Evolutionary conservation across 1,140 invertebrate species (phyloP).

Genomic region (Portunus trituberculatus): DNA sequence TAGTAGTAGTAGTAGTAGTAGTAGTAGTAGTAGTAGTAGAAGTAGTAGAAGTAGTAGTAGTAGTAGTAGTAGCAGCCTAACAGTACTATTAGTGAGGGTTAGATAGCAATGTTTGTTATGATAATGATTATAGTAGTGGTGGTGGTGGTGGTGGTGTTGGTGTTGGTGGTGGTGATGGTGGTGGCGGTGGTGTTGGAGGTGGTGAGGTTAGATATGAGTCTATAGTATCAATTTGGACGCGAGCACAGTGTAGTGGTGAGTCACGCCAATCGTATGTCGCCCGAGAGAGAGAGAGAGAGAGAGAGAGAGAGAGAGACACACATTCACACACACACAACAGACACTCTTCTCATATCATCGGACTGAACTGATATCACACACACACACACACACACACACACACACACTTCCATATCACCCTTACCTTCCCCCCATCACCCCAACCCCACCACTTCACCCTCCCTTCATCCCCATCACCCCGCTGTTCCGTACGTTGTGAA

Average conservation of each 20-base stretch:
- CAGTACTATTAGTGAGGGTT: too few species aligned
- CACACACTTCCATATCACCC: not conserved
- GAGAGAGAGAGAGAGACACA: conserved; percentile 24
- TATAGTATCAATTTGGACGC: not conserved
- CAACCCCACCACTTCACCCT: too few species aligned
- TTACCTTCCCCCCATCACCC: not conserved
- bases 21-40: too few species aligned
- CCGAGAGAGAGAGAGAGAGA: conserved; percentile 26
- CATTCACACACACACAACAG: not conserved
- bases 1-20: too few species aligned
- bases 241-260: not conserved
- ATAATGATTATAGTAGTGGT: not conserved
- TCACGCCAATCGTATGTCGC: not conserved
- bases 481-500: not conserved
- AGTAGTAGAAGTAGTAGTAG: too few species aligned
- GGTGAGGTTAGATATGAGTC: not conserved
- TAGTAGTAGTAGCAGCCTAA: too few species aligned
- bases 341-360: not conserved
- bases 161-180: not conserved
- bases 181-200: not conserved
- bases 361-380: too few species aligned
- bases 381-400: too few species aligned
- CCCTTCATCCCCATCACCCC: too few species aligned
- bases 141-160: not conserved
- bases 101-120: not conserved